phyloP scores from a whole-genome alignment of 2,888 invertebrate genomes.

The Tetropium fuscum region DNA sequence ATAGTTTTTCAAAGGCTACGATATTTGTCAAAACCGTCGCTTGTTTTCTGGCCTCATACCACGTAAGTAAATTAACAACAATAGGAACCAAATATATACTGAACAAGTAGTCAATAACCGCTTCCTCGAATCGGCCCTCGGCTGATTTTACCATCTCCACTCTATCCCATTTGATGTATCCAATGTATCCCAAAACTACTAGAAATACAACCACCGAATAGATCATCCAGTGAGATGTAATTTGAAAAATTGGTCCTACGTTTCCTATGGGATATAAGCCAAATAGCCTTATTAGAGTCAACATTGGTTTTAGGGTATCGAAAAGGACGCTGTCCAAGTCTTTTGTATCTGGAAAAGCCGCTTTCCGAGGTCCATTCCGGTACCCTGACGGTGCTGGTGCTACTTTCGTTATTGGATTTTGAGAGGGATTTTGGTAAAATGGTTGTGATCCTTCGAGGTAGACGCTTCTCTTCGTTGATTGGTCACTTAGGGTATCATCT shows the following conservation, averaged over 20 bases:
- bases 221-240: slow-evolving; percentile 70
- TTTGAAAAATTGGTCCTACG: slow-evolving; percentile 63
- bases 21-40: slow-evolving; percentile 73
- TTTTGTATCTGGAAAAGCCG: slow-evolving; percentile 28
- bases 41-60: slow-evolving; percentile 75
- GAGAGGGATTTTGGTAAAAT: slow-evolving; percentile 42
- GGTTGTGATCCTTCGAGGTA: slow-evolving; percentile 56
- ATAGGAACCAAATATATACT: slow-evolving; percentile 79
- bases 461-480: slow-evolving; percentile 49
- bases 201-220: slow-evolving; percentile 71
- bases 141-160: slow-evolving; percentile 72
- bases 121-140: slow-evolving; percentile 80
- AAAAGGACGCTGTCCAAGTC: slow-evolving; percentile 39
- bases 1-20: slow-evolving; percentile 76
- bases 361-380: slow-evolving; percentile 35
- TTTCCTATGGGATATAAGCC: slow-evolving; percentile 74
- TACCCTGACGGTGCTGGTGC: slow-evolving; percentile 48
- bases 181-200: slow-evolving; percentile 62
- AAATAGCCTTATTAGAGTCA: slow-evolving; percentile 67
- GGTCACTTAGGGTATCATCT: slow-evolving; percentile 30
- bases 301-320: slow-evolving; percentile 66
- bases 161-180: slow-evolving; percentile 73
- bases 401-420: slow-evolving; percentile 51
- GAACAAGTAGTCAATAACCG: slow-evolving; percentile 80
- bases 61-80: slow-evolving; percentile 73